These are phyloP conservation scores for Eutrigla gurnardus DNA, from an alignment of 2,797 vertebrate genomes.

Conservation along the genomic window DNA sequence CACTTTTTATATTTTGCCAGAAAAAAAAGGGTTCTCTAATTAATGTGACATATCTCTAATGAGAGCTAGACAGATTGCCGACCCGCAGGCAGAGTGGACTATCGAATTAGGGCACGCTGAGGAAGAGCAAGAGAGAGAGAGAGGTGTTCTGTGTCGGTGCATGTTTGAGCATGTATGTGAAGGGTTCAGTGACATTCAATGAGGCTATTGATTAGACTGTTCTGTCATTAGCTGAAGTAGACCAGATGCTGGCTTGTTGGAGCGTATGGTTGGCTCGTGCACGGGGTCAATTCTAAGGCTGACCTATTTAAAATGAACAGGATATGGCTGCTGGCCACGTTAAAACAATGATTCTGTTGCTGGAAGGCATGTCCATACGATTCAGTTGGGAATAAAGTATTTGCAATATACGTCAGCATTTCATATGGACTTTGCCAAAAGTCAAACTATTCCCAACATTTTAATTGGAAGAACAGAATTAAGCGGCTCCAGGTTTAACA, in stretches of 20 bases:
- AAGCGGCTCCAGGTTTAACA: neutral
- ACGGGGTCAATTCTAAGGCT: conserved; percentile 59
- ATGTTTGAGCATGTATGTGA: conserved; percentile 24
- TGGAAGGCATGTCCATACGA: neutral
- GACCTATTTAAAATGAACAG: conserved; percentile 43
- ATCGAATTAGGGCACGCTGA: conserved; percentile 54
- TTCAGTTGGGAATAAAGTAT: neutral
- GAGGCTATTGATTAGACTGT: conserved; percentile 65
- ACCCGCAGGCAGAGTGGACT: conserved; percentile 52
- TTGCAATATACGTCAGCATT: neutral
- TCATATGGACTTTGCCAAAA: neutral
- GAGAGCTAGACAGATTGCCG: conserved; percentile 52
- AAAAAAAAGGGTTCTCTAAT: conserved; percentile 37
- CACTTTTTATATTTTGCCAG: conserved; percentile 18
- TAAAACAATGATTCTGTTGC: neutral
- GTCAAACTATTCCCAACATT: neutral
- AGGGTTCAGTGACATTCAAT: conserved; percentile 50
- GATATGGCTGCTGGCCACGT: too few relatives aligned
- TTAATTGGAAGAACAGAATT: neutral
- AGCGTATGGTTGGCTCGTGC: conserved; percentile 40
- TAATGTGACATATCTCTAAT: conserved; percentile 51
- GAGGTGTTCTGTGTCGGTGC: conserved; percentile 9
- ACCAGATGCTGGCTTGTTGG: conserved; percentile 46
- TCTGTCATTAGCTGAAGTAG: conserved; percentile 65
- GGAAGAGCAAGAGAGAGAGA: conserved; percentile 14